These are phyloP conservation scores for Passerculus sandwichensis DNA, from an alignment of 2,797 vertebrate genomes.

Conservation along the genomic window DNA sequence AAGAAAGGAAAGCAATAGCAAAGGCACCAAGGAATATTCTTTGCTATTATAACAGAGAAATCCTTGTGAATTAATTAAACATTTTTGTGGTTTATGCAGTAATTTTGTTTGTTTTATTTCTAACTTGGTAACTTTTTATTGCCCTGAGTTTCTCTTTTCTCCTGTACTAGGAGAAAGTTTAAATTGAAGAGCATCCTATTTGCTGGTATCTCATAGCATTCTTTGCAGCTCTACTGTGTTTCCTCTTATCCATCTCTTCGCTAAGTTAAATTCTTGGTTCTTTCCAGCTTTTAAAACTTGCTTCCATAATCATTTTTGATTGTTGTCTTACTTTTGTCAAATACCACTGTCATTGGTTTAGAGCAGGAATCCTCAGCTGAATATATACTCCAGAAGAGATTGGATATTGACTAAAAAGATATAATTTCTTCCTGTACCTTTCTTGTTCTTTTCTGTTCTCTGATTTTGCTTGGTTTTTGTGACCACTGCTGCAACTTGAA, in stretches of 20 bases:
- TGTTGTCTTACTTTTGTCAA: background rate
- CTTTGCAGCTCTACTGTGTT: background rate
- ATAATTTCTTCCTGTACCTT: background rate
- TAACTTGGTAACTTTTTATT: background rate
- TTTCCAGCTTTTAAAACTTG: background rate
- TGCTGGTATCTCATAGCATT: background rate
- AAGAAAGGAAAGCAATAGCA: background rate
- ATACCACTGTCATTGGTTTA: background rate
- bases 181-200: background rate
- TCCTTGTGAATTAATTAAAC: background rate
- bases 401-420: background rate
- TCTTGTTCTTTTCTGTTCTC: background rate
- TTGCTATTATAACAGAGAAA: background rate
- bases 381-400: background rate
- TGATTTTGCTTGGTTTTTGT: background rate
- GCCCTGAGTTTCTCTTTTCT: background rate
- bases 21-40: background rate
- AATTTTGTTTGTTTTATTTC: background rate
- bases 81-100: background rate
- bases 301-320: background rate
- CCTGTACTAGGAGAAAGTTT: background rate
- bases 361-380: background rate
- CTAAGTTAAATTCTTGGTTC: background rate
- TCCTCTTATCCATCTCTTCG: background rate
- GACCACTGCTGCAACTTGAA: background rate